Base-by-base conservation (phyloP, 2,888 invertebrate species). In the Eristalis pertinax region DNA sequence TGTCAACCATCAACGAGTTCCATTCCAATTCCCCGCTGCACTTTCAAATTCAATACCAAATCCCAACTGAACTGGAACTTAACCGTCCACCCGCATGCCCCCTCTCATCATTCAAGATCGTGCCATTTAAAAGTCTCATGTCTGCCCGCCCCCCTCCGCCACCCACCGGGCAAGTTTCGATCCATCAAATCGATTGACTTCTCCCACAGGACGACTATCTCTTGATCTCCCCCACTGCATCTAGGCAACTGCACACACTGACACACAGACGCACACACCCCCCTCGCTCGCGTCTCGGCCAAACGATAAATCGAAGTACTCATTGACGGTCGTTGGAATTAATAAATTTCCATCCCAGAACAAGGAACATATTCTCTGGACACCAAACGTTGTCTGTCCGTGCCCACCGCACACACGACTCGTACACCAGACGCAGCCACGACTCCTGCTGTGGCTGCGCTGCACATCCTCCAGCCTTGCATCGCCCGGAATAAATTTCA, bases 121-220 rank as follows among this genome's bases (percentile, higher is more conserved):
- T 50, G 8, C 50, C 50, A 50, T 50, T 50, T 50, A 50, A 19
- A 8, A 50, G 50, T n/a, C n/a, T 19, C 19, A 50, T 50, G n/a
- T 50, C 50, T 60, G 1, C 60, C 4, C 24, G 13, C 1, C 15
- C 26, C 24, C 11, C 15, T 11, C 24, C 58, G 7, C 58, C 11
- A 24, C 11, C 4, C n/a, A 43, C 24, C 26, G 1, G 67, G 43
- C 69, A 60, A 41, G 74, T 79, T 74, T 41, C 70, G 62, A 78
- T 83, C 86, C 68, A 86, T 86, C 83, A 86, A 83, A 86, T 67
- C 86, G 83, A 86, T 83, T 86, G 83, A 86, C 86, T 86, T 86
- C 78, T 78, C 78, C 83, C 83, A 74, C 70, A 86, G 74, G 86
- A 78, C 70, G 75, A 70, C 74, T 67, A 67, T 70, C 68, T 13